Percentiles rank a stretch among this genome's conserved stretches.
These are phyloP conservation scores for Eretmocerus hayati DNA, from an alignment of 2,888 invertebrate genomes.

Conservation along the genomic window DNA sequence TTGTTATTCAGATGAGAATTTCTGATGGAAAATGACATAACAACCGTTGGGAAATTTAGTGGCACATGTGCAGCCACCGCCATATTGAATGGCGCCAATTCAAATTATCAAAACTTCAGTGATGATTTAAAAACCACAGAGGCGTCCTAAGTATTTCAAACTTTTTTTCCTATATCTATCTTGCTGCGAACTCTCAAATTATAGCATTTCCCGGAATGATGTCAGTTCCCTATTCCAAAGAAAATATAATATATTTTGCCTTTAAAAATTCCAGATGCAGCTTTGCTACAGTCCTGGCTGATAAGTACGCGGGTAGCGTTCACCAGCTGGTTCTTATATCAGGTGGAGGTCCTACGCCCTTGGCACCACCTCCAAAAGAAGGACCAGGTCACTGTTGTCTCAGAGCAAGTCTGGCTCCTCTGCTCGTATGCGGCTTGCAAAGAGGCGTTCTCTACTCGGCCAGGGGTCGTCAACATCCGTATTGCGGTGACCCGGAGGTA, in stretches of 20 bases:
- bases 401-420: conserved; percentile 51
- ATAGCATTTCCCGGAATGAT: too few relatives aligned
- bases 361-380: conserved; percentile 55
- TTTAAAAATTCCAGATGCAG: conserved; percentile 49
- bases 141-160: too few relatives aligned
- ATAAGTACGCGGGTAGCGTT: conserved; percentile 52
- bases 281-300: conserved; percentile 56
- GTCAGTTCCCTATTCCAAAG: too few relatives aligned
- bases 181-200: too few relatives aligned
- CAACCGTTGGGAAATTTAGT: too few relatives aligned
- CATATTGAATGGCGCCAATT: too few relatives aligned
- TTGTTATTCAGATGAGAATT: too few relatives aligned
- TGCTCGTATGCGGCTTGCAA: conserved; percentile 54
- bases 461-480: conserved; percentile 52
- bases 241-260: background rate
- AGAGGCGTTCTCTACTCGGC: conserved; percentile 53
- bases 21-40: background rate
- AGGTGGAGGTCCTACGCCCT: conserved; percentile 62
- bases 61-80: too few relatives aligned
- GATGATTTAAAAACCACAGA: too few relatives aligned
- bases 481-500: conserved; percentile 44
- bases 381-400: conserved; percentile 50
- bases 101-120: too few relatives aligned
- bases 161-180: too few relatives aligned
- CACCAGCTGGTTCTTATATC: conserved; percentile 59